phyloP scores from a whole-genome alignment of 2,113 vertebrate genomes.

The Mugil cephalus region DNA sequence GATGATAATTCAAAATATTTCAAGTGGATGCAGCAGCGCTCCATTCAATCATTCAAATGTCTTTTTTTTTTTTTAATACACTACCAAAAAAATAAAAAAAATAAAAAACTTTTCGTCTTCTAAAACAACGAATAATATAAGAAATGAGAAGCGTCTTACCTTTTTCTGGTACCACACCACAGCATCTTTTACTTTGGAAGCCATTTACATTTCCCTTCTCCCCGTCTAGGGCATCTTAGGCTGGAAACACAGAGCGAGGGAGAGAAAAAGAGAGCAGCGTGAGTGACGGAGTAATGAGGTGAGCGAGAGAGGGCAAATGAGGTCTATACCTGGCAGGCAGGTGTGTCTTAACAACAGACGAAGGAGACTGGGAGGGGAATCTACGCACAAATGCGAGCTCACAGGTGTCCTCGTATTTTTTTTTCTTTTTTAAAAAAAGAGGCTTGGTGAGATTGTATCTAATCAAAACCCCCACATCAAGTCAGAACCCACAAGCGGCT shows the following conservation, averaged over 20 bases:
- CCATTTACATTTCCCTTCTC: constrained; percentile 95
- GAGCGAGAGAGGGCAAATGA: constrained; percentile 1
- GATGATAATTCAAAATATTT: no score
- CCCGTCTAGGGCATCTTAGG: constrained; percentile 91
- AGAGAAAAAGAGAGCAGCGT: constrained; percentile 24
- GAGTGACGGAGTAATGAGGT: constrained; percentile 37
- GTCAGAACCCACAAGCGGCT: background rate
- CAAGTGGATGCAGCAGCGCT: background rate
- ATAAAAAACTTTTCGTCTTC: no score
- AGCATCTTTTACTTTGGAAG: constrained; percentile 99
- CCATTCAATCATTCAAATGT: background rate
- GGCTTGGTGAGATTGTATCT: no score
- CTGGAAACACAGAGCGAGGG: constrained; percentile 83
- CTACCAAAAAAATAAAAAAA: background rate
- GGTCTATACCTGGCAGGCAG: constrained; percentile 58
- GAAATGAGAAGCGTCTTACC: constrained; percentile 84
- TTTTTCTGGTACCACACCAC: constrained; percentile 99
- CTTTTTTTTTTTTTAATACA: background rate
- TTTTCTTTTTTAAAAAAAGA: no score
- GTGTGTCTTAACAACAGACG: constrained; percentile 47
- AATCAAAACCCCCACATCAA: background rate
- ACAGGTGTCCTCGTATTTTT: background rate
- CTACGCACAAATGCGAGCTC: background rate
- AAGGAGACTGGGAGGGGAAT: constrained; percentile 4
- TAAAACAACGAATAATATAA: no score